Base-by-base conservation (phyloP, 2,113 vertebrate genomes). In the Sinocyclocheilus anophthalmus region DNA sequence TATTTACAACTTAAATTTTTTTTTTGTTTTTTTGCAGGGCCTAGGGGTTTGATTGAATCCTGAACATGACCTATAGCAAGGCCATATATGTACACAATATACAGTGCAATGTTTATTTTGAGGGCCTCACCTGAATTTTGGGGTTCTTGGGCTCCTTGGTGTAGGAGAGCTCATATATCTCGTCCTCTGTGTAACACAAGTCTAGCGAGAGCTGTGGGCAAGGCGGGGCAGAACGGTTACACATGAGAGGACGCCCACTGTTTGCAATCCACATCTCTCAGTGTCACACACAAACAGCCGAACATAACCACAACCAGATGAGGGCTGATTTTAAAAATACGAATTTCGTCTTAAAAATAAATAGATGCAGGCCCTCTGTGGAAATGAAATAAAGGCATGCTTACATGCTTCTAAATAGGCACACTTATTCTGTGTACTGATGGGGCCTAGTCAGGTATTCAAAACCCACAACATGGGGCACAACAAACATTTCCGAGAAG, bases 141-240 rank as follows among this genome's bases (percentile, higher is more conserved):
- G 95, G 94, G 89, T 95, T 97, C 72, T 95, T 96, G 79, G 97
- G 96, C 83, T 98, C 97, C 91, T 97, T 96, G 78, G 94, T 91
- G 10, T 97, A 97, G 1, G 97, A 98, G 26, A 98, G 96, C 85
- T 97, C 93, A 20, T 97, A 98, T 85, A 98, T 97, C 90, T 98
- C 95, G 16, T 98, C 97, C 76, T 98, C 97, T 0, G 97, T 97
- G 93, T 97, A 96, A 93, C 96, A 97, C 69, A 97, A 93, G 88
- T 98, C 97, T 67, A 98, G 92, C 73, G 97, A 98, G 42, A 97
- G 96, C 97, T 98, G 92, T 85, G 83, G 88, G 33, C 85, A 63
- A 70, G 48, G 76, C 61, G 76, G 48, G 77, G 84, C 33, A 37
- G 1, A 24, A 78, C 16, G 16, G 70, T 75, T 26, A 86, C n/a